Evolutionary conservation across 1,140 invertebrate species (phyloP).

Genomic region (Drosophila kohkoa): DNA sequence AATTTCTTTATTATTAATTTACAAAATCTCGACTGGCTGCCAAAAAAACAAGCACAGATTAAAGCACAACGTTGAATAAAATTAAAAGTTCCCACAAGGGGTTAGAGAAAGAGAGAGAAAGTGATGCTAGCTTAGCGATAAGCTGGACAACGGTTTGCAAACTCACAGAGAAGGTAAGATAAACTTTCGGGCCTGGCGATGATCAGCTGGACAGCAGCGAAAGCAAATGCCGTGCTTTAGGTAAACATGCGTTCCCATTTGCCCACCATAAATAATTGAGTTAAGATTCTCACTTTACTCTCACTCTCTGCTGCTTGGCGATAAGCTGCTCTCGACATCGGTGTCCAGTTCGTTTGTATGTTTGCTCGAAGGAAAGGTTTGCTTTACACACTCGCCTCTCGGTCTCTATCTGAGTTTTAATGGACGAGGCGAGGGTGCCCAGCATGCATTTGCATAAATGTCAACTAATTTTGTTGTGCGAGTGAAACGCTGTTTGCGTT

Average conservation of each 20-base stretch:
- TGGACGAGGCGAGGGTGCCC: slow-evolving; percentile 1
- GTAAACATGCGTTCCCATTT: background rate
- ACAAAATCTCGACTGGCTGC: slow-evolving; percentile 12
- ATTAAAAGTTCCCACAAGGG: slow-evolving; percentile 11
- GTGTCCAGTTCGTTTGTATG: too few species aligned
- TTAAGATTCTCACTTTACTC: background rate
- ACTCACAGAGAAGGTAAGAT: background rate
- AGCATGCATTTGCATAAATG: slow-evolving; percentile 80
- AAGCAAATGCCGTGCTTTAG: background rate
- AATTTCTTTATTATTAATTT: slow-evolving; percentile 77
- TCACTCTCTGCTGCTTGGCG: background rate
- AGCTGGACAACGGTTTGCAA: background rate
- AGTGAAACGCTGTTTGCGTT: slow-evolving; percentile 67
- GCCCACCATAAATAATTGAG: slow-evolving; percentile 2
- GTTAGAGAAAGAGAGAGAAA: too few species aligned
- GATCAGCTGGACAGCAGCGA: background rate
- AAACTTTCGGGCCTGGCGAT: background rate
- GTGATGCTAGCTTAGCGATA: background rate
- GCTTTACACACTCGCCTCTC: too few species aligned
- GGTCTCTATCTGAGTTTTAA: background rate
- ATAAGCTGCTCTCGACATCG: background rate
- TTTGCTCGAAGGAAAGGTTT: too few species aligned
- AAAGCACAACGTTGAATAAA: slow-evolving; percentile 54
- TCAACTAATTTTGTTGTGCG: slow-evolving; percentile 70
- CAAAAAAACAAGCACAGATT: slow-evolving; percentile 48